Base-by-base conservation (phyloP, 64 coral and sea anemone species). In the Pachyseris speciosa region DNA sequence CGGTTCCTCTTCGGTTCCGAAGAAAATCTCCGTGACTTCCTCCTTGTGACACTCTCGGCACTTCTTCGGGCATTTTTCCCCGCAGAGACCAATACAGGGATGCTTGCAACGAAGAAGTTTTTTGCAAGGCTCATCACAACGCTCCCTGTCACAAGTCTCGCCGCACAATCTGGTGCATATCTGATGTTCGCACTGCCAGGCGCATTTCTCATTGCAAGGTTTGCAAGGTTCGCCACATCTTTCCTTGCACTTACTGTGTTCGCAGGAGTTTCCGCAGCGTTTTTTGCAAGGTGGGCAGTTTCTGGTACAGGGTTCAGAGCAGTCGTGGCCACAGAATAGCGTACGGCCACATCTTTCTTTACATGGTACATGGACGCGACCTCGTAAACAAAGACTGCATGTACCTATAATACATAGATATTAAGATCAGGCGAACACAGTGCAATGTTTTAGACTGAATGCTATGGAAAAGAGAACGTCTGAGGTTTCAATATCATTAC, bases 1-100 rank as follows among this genome's bases (percentile, higher is more conserved):
- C 12, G 70, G 45, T 5, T 93, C 79, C 37, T 90, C 91, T 88
- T 94, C 95, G 36, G 57, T 66, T 41, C 95, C 95, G 52, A 97
- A 85, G 29, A 96, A 77, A 4, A 96, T 83, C 68, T 72, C 64
- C 2, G 63, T 74, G 17, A 95, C 69, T 71, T 95, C 88, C 38
- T 91, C 88, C 64, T 91, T 85, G 63, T 94, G 58, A 57, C 96
- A 98, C 29, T 78, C 34, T 68, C 96, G 84, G 84, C 96, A 98
- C 22, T 92, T 61, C 31, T 69, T 48, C 8, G 94, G 94, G 37
- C 94, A 96, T 19, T 15, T 1, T 59, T 96, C 94, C 17, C 94
- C 94, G 37, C 94, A 96, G 10, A 96, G 72, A 38, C 94, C 94
- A 36, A 88, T 84, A 37, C 94, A 96, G 28, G 25, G 68, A 70